phyloP scores from a whole-genome alignment of 2,888 invertebrate species.

The Tribolium freemani region DNA sequence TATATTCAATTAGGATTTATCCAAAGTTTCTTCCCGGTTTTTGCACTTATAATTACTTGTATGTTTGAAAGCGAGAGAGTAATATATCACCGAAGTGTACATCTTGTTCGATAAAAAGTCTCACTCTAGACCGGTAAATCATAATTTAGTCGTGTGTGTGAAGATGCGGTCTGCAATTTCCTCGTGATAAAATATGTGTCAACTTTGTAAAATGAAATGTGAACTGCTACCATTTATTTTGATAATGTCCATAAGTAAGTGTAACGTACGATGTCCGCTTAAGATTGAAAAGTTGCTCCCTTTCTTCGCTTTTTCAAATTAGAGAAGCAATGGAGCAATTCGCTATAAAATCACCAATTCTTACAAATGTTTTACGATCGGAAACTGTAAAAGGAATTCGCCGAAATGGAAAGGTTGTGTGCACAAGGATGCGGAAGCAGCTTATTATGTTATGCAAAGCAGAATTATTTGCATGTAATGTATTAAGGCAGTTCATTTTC shows the following conservation, averaged over 20 bases:
- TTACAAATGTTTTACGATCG: constrained; percentile 19
- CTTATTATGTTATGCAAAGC: constrained; percentile 33
- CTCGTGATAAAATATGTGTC: constrained; percentile 49
- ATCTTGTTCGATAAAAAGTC: constrained; percentile 38
- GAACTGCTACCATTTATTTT: constrained; percentile 49
- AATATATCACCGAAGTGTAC: constrained; percentile 11
- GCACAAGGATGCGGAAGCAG: constrained; percentile 9
- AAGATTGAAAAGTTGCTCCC: constrained; percentile 50
- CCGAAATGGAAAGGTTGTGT: constrained; percentile 17
- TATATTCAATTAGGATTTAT: constrained; percentile 30
- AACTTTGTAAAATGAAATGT: constrained; percentile 49
- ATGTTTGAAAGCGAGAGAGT: neutral
- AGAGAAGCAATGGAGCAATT: neutral
- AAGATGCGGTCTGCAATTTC: constrained; percentile 34
- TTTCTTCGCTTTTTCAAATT: constrained; percentile 25
- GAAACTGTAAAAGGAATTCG: constrained; percentile 15
- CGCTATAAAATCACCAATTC: constrained; percentile 17
- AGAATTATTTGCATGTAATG: constrained; percentile 29
- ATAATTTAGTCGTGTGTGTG: constrained; percentile 35
- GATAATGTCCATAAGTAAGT: constrained; percentile 51
- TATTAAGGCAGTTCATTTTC: constrained; percentile 20
- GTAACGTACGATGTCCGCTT: constrained; percentile 47
- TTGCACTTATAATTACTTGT: constrained; percentile 16
- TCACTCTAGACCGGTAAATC: constrained; percentile 32
- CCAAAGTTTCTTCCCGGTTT: constrained; percentile 19